Base-by-base conservation (phyloP, 2,888 invertebrate species). In the Cordilura impudica region DNA sequence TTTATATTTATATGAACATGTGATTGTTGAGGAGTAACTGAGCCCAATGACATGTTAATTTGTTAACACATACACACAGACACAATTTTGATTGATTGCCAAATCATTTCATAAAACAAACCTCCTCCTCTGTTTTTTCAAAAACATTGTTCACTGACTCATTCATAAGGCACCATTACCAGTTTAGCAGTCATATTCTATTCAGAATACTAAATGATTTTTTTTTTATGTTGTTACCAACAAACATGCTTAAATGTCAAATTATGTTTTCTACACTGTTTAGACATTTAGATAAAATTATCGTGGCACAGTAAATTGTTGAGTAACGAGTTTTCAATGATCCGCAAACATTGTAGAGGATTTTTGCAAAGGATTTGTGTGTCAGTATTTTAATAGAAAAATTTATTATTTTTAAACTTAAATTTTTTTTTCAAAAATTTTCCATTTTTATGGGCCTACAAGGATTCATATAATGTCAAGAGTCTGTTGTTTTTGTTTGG, bases 291-390 rank as follows among this genome's bases (percentile, higher is more conserved):
- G 18, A 65, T 63, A 39, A 65, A 49, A 73, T 69, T 60, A 63
- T 65, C 56, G 45, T 67, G 61, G 29, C 47, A 65, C 60, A 79
- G 39, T 72, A 71, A 79, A 75, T 51, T 71, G 71, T 75, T 56
- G 67, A 75, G 67, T 75, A 79, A 79, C 61, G 66, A 67, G 49
- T 71, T 79, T 61, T 71, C 61, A 51, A 79, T 75, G 66, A 53
- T 51, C 51, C 43, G 39, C 65, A 74, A 73, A 70, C 53, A 78
- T 51, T 54, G 16, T 45, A 26, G 26, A 26, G 26, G 26, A 26
- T 14, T 12, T 26, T 21, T 16, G 16, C 26, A 21, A 8, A 16
- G 1, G 4, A 19, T 43, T 35, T 16, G 45, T 56, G 19, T n/a
- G 29, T 43, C 5, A 39, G 19, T 23, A 61, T 14, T 14, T 71